Base-by-base conservation (phyloP, 2,797 vertebrate genomes). In the Nyctalus aviator region DNA sequence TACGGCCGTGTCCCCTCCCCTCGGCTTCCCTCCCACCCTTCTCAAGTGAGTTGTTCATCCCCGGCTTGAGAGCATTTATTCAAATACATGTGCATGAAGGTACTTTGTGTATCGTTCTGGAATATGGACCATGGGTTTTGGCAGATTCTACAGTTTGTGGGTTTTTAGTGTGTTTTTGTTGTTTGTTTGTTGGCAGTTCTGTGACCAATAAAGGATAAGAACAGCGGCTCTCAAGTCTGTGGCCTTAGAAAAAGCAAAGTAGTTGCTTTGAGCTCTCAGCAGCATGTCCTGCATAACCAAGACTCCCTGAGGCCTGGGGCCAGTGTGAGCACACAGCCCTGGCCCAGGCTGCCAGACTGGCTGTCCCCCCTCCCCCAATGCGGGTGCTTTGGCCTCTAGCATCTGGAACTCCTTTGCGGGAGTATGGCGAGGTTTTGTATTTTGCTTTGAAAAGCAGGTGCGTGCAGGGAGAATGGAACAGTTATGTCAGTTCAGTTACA, bases 241-340 rank as follows among this genome's bases (percentile, higher is more conserved):
- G 48, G 41, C 55, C 25, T 69, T 48, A 82, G 79, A 66, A 50
- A 41, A 53, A 50, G 12, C 2, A 1, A 55, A 62, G 25, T 46
- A 32, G 11, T 8, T 48, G 30, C n/a, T 46, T 27, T 50, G 27
- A 32, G 35, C 71, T 73, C 37, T 75, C 3, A 37, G 55, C 32
- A 13, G 2, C 27, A 12, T 1, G 9, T 13, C 21, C 23, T 3
- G 13, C 14, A 8, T 11, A 11, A 35, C 4, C 1, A 1, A 2
- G 53, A 3, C 13, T 46, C 20, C 12, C 0, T 12, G 11, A 30
- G 27, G 15, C 84, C 14, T 1, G 4, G 35, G 4, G 35, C 0
- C 0, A 15, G 17, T 0, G 7, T 0, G 57, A 14, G 12, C 6
- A 4, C 30, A 3, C 1, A 1, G 21, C 46, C 2, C 21, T 64